A percentile compares a stretch with the other conserved stretches of the same genome.
Conservation (phyloP, 2,888 invertebrate species). For the Drosophila sordidula region DNA sequence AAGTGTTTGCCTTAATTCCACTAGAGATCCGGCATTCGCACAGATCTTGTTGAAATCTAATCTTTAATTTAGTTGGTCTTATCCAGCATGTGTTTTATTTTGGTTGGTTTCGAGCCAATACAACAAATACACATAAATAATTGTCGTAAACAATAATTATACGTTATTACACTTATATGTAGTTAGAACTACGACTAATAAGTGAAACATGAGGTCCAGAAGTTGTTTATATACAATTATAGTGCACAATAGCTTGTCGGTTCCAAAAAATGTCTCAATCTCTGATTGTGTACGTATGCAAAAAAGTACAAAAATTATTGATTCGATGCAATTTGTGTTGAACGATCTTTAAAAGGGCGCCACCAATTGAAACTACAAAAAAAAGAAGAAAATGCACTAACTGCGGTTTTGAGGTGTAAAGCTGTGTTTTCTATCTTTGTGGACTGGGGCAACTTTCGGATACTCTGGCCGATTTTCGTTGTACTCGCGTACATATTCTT, state of each 20-base stretch:
- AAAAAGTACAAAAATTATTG: slow-evolving; percentile 12
- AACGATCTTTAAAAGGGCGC: background rate
- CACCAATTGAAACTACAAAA: background rate
- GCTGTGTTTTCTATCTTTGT: slow-evolving; percentile 20
- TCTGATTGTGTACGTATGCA: slow-evolving; percentile 18
- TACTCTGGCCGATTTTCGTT: slow-evolving; percentile 55
- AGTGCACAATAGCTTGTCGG: slow-evolving; percentile 50
- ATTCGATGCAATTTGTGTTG: slow-evolving; percentile 27
- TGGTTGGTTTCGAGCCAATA: slow-evolving; percentile 49
- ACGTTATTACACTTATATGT: slow-evolving; percentile 23
- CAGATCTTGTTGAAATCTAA: slow-evolving; percentile 36
- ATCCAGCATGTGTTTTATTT: slow-evolving; percentile 68
- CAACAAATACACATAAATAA: slow-evolving; percentile 53
- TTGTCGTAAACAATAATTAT: slow-evolving; percentile 39
- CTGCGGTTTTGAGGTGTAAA: slow-evolving; percentile 25
- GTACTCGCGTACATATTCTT: slow-evolving; percentile 45
- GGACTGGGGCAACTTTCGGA: slow-evolving; percentile 10
- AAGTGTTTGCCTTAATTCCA: slow-evolving; percentile 37
- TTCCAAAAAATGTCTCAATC: slow-evolving; percentile 34
- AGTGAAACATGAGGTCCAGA: slow-evolving; percentile 78
- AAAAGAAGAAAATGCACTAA: background rate
- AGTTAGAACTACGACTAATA: slow-evolving; percentile 38
- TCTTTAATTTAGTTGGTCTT: slow-evolving; percentile 77
- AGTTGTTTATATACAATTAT: slow-evolving; percentile 67
- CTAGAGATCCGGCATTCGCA: slow-evolving; percentile 31